These are phyloP conservation scores for Brachycybe producta DNA, from an alignment of 2,888 invertebrate genomes.

Conservation along the genomic window DNA sequence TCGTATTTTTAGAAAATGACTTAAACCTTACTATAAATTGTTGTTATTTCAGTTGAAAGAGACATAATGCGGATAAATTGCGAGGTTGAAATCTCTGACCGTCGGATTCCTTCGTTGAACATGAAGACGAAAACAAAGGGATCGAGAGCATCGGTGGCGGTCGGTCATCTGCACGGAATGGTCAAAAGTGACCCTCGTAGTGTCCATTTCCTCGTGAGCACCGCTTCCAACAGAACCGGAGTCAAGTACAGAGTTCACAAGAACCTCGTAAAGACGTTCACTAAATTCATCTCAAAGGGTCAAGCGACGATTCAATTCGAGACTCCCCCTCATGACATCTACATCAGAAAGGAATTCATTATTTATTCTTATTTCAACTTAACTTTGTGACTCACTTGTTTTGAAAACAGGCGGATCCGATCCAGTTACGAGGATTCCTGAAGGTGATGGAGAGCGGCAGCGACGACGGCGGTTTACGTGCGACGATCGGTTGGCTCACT, in stretches of 20 bases:
- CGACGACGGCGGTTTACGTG: slow-evolving; percentile 27
- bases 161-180: too few species aligned
- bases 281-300: not conserved
- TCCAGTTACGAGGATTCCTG: slow-evolving; percentile 30
- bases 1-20: too few species aligned
- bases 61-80: slow-evolving; percentile 1
- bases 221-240: too few species aligned
- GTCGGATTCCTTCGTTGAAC: not conserved
- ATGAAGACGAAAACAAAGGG: not conserved
- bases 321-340: slow-evolving; percentile 1
- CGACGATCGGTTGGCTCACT: too few species aligned
- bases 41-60: too few species aligned
- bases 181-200: too few species aligned
- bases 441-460: slow-evolving; percentile 26
- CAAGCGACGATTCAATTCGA: not conserved
- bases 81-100: not conserved
- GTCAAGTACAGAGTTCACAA: not conserved
- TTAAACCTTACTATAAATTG: too few species aligned
- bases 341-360: not conserved
- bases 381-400: slow-evolving; percentile 1
- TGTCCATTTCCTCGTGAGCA: too few species aligned
- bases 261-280: not conserved
- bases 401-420: slow-evolving; percentile 29
- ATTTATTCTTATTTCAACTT: not conserved
- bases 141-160: not conserved